Percentiles rank a stretch among this genome's conserved stretches.
Evolutionary conservation across 2,113 vertebrate species (phyloP).

Genomic region (Seriola dumerili): DNA sequence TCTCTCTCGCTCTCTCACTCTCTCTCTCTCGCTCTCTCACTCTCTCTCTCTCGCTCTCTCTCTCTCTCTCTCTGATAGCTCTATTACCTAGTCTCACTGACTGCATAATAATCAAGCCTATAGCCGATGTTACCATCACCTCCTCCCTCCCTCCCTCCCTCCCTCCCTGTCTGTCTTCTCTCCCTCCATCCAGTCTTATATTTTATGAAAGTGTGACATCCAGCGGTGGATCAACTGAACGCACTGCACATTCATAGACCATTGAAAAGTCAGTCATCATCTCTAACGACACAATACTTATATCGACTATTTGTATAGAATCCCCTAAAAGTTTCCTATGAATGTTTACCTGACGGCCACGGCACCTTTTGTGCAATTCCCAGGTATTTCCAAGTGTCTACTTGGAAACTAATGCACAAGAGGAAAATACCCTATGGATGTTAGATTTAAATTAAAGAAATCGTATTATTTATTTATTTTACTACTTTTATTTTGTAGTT

Average conservation of each 20-base stretch:
- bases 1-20: slow-evolving; percentile 33
- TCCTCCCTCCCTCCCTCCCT: slow-evolving; percentile 15
- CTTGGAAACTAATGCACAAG: too few relatives aligned
- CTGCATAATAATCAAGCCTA: slow-evolving; percentile 66
- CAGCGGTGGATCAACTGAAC: slow-evolving; percentile 44
- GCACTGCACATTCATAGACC: too few relatives aligned
- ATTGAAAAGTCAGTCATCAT: too few relatives aligned
- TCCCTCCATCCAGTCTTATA: neutral
- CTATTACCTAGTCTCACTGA: slow-evolving; percentile 49
- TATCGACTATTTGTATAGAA: too few relatives aligned
- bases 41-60: slow-evolving; percentile 25
- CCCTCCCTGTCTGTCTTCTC: neutral
- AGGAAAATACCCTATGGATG: too few relatives aligned
- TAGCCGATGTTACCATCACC: slow-evolving; percentile 21
- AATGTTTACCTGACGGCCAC: too few relatives aligned
- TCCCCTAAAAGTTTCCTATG: too few relatives aligned
- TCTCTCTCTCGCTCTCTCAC: slow-evolving; percentile 39
- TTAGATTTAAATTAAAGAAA: too few relatives aligned
- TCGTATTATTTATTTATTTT: too few relatives aligned
- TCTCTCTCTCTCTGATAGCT: slow-evolving; percentile 42
- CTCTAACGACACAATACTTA: too few relatives aligned
- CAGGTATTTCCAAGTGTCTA: too few relatives aligned
- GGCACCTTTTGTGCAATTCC: too few relatives aligned
- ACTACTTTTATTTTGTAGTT: neutral
- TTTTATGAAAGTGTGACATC: slow-evolving; percentile 62